Evolutionary conservation across 1,140 invertebrate genomes (phyloP).

Genomic region (Holcopasites calliopsidis): DNA sequence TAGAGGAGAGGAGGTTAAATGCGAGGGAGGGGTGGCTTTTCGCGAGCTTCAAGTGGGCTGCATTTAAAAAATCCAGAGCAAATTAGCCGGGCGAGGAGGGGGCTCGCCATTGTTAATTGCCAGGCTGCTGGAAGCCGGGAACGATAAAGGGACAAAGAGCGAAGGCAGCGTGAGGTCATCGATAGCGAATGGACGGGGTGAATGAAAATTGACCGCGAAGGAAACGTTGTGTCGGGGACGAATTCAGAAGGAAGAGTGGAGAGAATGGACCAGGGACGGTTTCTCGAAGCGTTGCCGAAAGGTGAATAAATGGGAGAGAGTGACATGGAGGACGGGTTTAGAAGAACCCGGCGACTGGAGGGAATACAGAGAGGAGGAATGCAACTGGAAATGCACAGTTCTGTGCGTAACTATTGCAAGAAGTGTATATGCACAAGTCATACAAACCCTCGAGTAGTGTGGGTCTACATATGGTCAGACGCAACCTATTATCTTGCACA

Average conservation of each 20-base stretch:
- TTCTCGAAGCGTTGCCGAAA: background rate
- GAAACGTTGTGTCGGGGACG: background rate
- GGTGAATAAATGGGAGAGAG: background rate
- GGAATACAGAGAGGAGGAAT: too few species aligned
- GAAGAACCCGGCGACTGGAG: too few species aligned
- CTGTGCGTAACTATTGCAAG: too few species aligned
- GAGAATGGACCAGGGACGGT: background rate
- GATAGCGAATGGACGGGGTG: background rate
- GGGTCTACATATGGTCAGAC: background rate
- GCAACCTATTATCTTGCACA: too few species aligned
- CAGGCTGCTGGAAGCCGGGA: constrained; percentile 5
- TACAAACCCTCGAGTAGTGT: background rate
- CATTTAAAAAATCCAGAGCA: constrained; percentile 58
- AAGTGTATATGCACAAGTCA: too few species aligned
- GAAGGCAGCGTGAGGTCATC: background rate
- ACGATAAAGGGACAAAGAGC: constrained; percentile 32
- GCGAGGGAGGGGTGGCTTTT: constrained; percentile 19
- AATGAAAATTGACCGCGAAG: background rate
- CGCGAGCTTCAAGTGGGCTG: constrained; percentile 42
- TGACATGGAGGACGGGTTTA: background rate
- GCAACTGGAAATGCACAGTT: too few species aligned
- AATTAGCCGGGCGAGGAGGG: constrained; percentile 50
- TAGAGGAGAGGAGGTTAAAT: too few species aligned
- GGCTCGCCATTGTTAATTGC: constrained; percentile 62
- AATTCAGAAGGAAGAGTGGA: background rate